Evolutionary conservation across 1,140 invertebrate genomes (phyloP), one percentile per base, ranked within the genome.

Genomic region (Lepidurus arcticus): DNA sequence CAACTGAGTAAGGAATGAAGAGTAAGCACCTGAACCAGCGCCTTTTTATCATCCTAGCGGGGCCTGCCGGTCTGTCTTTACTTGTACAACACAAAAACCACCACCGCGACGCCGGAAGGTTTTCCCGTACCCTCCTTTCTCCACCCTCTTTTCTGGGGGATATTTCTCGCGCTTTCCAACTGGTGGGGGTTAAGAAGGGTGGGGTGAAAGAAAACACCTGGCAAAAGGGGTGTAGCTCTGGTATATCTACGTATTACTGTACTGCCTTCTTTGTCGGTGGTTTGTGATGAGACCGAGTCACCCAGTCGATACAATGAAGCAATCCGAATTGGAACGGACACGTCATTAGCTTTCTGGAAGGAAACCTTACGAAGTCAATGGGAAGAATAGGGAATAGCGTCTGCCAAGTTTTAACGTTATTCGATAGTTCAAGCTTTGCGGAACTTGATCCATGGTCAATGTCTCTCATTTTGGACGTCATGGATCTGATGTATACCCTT

Each of bases 51-150:
- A 65, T 1, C 53, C 53, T 13, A 65, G 21, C n/a, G 53, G 16
- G 6, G 47, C 13, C 13, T 65, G 13, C 47, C 26, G 26, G 47
- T 7, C 21, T 65, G 53, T 21, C 53, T 34, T 65, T 65, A 21
- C 53, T 65, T 21, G 53, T 65, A 65, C 0, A 13, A 65, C 0
- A 13, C 53, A 9, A 65, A 65, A 65, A 65, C 53, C 21, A n/a
- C 9, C 53, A 65, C 53, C 53, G 53, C 53, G 53, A 65, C 53
- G 53, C n/a, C 53, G 53, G 53, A 65, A 65, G 16, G 21, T 65
- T 13, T 13, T 21, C 21, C 16, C 16, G 16, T 65, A 21, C 13
- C 53, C 53, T 65, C 53, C 53, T 65, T 65, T 21, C 53, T 21
- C 21, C 13, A 7, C 53, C 53, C 53, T 65, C 1, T 65, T 21